Base-by-base conservation (phyloP, 2,113 vertebrate species). In the Mobula birostris region DNA sequence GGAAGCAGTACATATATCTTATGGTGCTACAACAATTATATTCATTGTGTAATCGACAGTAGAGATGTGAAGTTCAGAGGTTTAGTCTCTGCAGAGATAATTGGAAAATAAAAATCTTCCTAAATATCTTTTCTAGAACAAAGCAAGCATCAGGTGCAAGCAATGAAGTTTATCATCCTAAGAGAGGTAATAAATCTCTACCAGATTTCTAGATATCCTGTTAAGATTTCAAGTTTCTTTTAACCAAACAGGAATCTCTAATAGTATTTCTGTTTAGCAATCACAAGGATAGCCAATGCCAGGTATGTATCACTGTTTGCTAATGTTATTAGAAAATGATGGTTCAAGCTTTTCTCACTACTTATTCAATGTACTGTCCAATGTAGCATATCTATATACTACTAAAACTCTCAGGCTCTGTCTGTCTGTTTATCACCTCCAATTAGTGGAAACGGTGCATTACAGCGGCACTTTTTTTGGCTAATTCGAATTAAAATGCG, bases 141-240 rank as follows among this genome's bases (percentile, higher is more conserved):
- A 76, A 93, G 11, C 91, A 56, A 24, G 36, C 36, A 36, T 21
- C 68, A 40, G n/a, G 40, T 19, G 32, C 90, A 93, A 74, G 32
- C 36, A 93, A 11, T 74, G 91, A 76, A 74, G 36, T 21, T 56
- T 56, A 56, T 70, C 40, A 24, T n/a, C 91, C 91, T 4, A 93
- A n/a, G 40, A 93, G 91, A 93, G 91, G 91, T 93, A 93, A 74
- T 74, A 48, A 88, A 88, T 88, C 58, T 88, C 48, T 93, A 29
- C 14, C 15, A 14, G 1, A 15, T 29, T 72, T 93, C 24, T 48
- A 0, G 63, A 70, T 92, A 70, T 92, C 40, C 72, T 70, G n/a
- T 21, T 40, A 40, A 27, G 36, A 76, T 74, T 48, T 92, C 66
- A 40, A 12, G 70, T 40, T 15, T 74, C 27, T 93, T 74, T 76